Evolutionary conservation across 2,888 invertebrate genomes (phyloP), one percentile per base, ranked within the genome.

Genomic region (Stegana nigrithorax): DNA sequence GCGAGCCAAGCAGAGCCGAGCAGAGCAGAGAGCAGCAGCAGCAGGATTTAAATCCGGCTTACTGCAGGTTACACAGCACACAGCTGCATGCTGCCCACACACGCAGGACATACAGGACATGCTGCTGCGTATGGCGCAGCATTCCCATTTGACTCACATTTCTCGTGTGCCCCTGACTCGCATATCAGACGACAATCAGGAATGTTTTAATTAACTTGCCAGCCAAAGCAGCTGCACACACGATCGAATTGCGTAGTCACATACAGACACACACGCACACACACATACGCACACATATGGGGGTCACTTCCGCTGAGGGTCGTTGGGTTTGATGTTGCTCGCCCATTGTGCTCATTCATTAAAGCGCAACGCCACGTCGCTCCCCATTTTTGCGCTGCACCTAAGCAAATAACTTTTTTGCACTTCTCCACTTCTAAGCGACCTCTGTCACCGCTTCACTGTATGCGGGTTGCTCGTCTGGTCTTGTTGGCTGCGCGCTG

Each of bases 121-220:
- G 12, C 32, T 12, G 32, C 32, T 8, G 21, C 12, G 8, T 4
- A 6, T 12, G 12, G 45, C 23, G 4, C 19, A 45, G 45, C 23
- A 19, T 21, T 45, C 21, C 12, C 23, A 12, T 45, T 23, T 45
- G 21, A 19, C 45, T 23, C 12, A 21, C 10, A 45, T 23, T 45
- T 19, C 23, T 12, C 12, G 23, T 45, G 45, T 21, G 45, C 21
- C 4, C 36, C 19, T 8, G 14, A 21, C 32, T 27, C 45, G 19
- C 6, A 19, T n/a, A n/a, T 51, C 51, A 17, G 17, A 51, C 47
- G 23, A 47, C 32, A 53, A 21, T 36, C 36, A 50, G 50, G 14
- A 53, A 53, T 32, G 29, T 53, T 53, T 36, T 53, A 53, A 53
- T 53, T 53, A 53, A 53, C 21, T 53, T 17, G 29, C 8, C 14